A percentile compares a stretch with the other conserved stretches of the same genome.
Evolutionary conservation across 92 coral and sea anemone species (phyloP).

Genomic region (Blastomussa wellsi): DNA sequence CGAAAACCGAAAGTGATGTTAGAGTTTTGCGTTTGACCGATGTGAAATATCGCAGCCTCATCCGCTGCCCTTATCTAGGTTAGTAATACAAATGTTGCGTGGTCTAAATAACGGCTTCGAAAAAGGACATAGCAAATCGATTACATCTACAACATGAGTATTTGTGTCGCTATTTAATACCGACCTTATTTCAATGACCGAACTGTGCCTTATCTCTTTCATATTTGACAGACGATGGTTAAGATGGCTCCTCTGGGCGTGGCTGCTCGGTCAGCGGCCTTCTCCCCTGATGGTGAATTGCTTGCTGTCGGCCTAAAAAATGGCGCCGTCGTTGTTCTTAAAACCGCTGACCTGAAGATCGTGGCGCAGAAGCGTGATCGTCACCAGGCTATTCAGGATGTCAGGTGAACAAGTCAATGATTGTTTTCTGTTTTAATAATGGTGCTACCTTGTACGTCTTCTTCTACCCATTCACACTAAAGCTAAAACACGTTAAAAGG

Average conservation of each 20-base stretch:
- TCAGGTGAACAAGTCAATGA: slow-evolving; percentile 55
- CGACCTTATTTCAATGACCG: too few relatives aligned
- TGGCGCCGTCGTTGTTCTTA: slow-evolving; percentile 84
- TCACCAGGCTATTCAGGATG: slow-evolving; percentile 82
- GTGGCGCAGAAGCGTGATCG: slow-evolving; percentile 91
- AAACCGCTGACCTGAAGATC: slow-evolving; percentile 77
- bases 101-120: neutral
- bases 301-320: slow-evolving; percentile 94
- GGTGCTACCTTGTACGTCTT: too few relatives aligned
- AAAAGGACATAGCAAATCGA: neutral
- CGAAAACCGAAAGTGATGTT: too few relatives aligned
- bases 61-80: neutral
- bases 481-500: too few relatives aligned
- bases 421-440: too few relatives aligned
- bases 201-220: neutral
- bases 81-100: neutral
- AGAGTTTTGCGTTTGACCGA: too few relatives aligned
- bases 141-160: neutral
- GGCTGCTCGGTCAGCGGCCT: slow-evolving; percentile 88
- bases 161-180: too few relatives aligned
- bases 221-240: slow-evolving; percentile 64
- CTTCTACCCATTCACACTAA: too few relatives aligned
- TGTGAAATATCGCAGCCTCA: too few relatives aligned
- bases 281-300: slow-evolving; percentile 93
- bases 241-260: slow-evolving; percentile 72